Percentiles rank a stretch among this genome's conserved stretches.
These are phyloP conservation scores for Carlito syrichta DNA, from an alignment of 2,113 vertebrate species.

Conservation along the genomic window DNA sequence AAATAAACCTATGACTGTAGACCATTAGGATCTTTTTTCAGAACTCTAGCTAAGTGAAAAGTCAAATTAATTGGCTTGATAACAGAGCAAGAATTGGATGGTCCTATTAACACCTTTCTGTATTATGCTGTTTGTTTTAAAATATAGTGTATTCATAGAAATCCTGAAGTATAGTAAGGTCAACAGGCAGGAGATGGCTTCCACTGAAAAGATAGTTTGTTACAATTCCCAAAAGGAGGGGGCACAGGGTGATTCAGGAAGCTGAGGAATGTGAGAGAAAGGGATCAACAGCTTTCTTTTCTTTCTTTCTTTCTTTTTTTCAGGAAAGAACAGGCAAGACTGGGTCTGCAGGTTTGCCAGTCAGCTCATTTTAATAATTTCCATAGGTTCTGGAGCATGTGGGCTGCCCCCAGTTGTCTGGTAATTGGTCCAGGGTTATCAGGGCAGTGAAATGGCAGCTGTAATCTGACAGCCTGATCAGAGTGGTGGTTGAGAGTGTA, in stretches of 20 bases:
- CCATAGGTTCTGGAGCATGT: not conserved
- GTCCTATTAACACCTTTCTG: not conserved
- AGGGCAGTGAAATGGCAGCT: not conserved
- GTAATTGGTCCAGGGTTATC: not conserved
- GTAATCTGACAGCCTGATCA: not conserved
- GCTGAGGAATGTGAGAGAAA: not conserved
- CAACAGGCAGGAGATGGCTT: not conserved
- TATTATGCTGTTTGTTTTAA: not conserved
- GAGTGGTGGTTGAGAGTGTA: not conserved
- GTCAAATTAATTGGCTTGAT: not conserved
- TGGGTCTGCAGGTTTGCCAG: fast-evolving
- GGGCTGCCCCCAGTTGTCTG: fast-evolving
- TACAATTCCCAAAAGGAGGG: not conserved
- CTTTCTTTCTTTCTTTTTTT: not conserved
- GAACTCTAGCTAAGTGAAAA: not conserved
- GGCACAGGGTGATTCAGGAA: not conserved
- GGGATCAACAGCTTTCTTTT: not conserved
- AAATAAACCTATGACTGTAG: not conserved
- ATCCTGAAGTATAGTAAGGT: not conserved
- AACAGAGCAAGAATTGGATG: not conserved
- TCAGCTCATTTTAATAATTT: not conserved
- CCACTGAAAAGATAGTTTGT: not conserved
- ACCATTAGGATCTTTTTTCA: not conserved
- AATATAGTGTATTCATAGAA: not conserved
- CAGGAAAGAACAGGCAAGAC: not conserved